phyloP scores from a whole-genome alignment of 2,113 vertebrate species.

The Sturnira hondurensis region DNA sequence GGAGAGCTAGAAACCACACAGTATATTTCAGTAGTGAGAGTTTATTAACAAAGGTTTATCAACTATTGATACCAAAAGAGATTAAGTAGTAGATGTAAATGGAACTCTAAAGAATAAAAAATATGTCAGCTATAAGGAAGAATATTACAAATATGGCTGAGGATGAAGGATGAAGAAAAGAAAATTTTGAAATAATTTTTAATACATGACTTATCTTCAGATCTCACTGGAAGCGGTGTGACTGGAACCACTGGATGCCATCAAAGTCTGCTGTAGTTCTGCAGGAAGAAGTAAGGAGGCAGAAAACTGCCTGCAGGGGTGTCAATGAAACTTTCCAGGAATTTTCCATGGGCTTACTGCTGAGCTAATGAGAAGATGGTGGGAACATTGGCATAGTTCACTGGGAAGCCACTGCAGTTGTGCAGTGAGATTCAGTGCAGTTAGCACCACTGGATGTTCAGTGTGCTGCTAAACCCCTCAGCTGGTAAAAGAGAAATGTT shows the following conservation, averaged over 20 bases:
- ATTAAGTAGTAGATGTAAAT: neutral
- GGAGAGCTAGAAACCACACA: neutral
- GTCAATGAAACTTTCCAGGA: neutral
- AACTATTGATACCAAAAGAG: neutral
- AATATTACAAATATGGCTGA: neutral
- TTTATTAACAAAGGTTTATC: neutral
- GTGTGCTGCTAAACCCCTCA: neutral
- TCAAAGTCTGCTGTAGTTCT: neutral
- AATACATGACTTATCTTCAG: neutral
- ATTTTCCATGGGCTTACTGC: neutral
- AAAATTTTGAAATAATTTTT: neutral
- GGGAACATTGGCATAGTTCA: neutral
- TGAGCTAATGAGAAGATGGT: neutral
- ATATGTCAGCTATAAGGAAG: neutral
- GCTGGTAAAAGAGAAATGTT: neutral
- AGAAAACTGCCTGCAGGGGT: neutral
- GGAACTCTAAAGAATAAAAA: neutral
- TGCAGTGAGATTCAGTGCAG: neutral
- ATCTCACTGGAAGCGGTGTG: neutral
- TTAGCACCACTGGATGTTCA: neutral
- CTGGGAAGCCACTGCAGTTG: neutral
- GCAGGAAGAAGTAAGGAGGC: neutral
- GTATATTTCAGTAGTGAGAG: neutral
- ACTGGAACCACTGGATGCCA: neutral
- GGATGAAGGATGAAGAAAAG: neutral